Percentiles rank a stretch among this genome's conserved stretches.
These are phyloP conservation scores for Leucoptera coffeella DNA, from an alignment of 2,888 invertebrate genomes.

Conservation along the genomic window DNA sequence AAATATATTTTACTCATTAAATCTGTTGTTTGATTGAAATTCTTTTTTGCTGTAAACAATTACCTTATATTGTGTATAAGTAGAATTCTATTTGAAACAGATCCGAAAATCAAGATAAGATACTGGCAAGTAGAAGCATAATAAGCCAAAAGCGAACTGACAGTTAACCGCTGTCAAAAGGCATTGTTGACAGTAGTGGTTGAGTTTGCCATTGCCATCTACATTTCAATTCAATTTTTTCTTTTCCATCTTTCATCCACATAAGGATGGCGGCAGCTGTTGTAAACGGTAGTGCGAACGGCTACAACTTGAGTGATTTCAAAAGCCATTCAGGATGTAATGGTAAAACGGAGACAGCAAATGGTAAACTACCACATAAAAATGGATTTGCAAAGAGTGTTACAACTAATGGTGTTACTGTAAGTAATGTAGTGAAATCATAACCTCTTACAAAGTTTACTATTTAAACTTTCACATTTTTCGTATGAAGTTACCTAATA, in stretches of 20 bases:
- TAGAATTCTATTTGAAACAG: too few species aligned
- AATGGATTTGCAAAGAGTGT: conserved; percentile 22
- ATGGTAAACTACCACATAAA: conserved; percentile 18
- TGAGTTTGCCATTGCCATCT: conserved; percentile 1
- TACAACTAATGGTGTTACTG: conserved; percentile 18
- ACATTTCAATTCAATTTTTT: not conserved
- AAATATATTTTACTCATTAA: too few species aligned
- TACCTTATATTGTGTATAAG: too few species aligned
- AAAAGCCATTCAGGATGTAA: conserved; percentile 13
- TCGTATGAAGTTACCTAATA: too few species aligned
- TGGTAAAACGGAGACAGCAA: conserved; percentile 13
- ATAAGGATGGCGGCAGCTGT: conserved; percentile 24
- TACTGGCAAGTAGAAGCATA: too few species aligned
- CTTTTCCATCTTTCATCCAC: conserved; percentile 1
- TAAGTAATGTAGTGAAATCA: conserved; percentile 19
- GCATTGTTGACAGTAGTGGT: too few species aligned
- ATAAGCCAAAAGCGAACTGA: too few species aligned
- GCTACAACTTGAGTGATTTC: conserved; percentile 8
- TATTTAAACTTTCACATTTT: too few species aligned
- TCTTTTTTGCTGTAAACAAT: too few species aligned
- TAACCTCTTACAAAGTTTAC: conserved; percentile 10
- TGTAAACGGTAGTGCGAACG: conserved; percentile 12
- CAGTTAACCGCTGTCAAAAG: too few species aligned
- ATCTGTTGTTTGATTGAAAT: too few species aligned
- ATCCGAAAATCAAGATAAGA: too few species aligned